Percentiles rank a stretch among this genome's conserved stretches.
These are phyloP conservation scores for Rosalia funebris DNA, from an alignment of 2,888 invertebrate genomes.

Conservation along the genomic window DNA sequence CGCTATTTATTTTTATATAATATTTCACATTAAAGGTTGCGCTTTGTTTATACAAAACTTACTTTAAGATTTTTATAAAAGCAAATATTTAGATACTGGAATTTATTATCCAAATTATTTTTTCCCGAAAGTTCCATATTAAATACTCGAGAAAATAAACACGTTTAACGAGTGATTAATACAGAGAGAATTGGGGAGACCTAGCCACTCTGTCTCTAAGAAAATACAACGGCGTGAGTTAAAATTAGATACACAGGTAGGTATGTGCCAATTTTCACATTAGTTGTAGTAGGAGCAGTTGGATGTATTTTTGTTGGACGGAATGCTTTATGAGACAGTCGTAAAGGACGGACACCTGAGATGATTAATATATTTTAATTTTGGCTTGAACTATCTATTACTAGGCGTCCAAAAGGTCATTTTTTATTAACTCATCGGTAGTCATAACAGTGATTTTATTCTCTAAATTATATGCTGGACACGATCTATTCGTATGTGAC, in stretches of 20 bases:
- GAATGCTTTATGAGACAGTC: conserved; percentile 1
- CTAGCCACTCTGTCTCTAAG: conserved; percentile 16
- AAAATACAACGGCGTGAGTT: not conserved
- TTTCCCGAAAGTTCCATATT: not conserved
- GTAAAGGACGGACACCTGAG: conserved; percentile 2
- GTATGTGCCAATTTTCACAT: not conserved
- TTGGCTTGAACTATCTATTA: no score
- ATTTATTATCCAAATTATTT: not conserved
- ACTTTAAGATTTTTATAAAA: not conserved
- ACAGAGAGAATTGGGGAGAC: not conserved
- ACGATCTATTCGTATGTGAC: no score
- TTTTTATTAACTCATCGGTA: no score
- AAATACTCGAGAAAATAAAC: not conserved
- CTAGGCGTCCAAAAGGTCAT: no score
- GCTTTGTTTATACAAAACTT: not conserved
- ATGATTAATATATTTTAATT: no score
- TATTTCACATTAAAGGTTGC: not conserved
- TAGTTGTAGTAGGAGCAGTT: not conserved
- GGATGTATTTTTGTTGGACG: no score
- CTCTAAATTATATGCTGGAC: no score
- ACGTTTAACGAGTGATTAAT: conserved; percentile 17
- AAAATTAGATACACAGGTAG: conserved; percentile 6
- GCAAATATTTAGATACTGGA: conserved; percentile 6
- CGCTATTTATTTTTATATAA: not conserved
- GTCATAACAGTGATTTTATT: no score